These are phyloP conservation scores for Elaphurus davidianus DNA, from an alignment of 2,113 vertebrate genomes.

Conservation along the genomic window DNA sequence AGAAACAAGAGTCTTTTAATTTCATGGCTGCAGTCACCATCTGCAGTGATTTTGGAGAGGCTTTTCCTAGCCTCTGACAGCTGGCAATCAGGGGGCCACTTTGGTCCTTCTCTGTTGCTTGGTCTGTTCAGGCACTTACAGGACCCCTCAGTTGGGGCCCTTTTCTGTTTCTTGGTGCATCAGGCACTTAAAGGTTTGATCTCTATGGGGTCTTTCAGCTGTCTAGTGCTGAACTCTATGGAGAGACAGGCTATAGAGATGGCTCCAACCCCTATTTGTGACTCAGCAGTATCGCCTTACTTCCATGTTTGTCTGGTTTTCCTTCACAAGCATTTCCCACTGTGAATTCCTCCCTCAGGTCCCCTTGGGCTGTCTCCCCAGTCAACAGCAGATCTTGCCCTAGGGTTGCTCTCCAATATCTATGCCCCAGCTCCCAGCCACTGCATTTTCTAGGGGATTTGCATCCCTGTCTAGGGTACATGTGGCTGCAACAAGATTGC, in stretches of 20 bases:
- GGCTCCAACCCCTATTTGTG: not conserved
- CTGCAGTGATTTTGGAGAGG: not conserved
- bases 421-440: not conserved
- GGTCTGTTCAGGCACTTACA: not conserved
- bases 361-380: not conserved
- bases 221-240: not conserved
- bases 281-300: not conserved
- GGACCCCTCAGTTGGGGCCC: not conserved
- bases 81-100: not conserved
- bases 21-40: not conserved
- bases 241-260: not conserved
- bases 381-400: not conserved
- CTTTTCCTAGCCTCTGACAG: not conserved
- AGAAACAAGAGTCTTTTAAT: not conserved
- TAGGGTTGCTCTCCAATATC: not conserved
- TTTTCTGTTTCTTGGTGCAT: not conserved
- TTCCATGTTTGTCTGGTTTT: not conserved
- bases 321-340: not conserved
- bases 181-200: not conserved
- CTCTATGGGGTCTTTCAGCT: not conserved
- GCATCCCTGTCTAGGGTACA: rapidly evolving
- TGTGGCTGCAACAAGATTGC: not conserved
- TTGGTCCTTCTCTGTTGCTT: not conserved
- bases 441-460: not conserved
- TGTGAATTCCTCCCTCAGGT: not conserved